Conservation (phyloP, 1,140 invertebrate species). For the Nebria ingens region DNA sequence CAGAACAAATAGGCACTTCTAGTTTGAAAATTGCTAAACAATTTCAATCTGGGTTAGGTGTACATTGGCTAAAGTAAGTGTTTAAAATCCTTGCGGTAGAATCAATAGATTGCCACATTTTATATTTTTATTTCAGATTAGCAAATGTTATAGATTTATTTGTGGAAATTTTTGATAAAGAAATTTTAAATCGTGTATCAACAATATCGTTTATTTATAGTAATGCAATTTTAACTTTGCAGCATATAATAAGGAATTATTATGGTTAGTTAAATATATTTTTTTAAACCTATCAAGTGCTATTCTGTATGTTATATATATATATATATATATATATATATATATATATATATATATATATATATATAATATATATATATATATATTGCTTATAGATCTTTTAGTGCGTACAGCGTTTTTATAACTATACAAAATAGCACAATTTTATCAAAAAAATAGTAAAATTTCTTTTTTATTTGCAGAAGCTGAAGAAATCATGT, state of each 20-base stretch:
- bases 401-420: too few relatives aligned
- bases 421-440: too few relatives aligned
- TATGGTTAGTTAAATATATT: not conserved
- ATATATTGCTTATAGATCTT: too few relatives aligned
- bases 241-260: not conserved
- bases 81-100: too few relatives aligned
- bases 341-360: too few relatives aligned
- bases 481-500: slow-evolving; percentile 3
- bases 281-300: not conserved
- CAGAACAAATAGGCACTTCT: not conserved
- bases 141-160: not conserved
- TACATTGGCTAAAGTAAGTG: not conserved
- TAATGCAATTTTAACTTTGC: not conserved
- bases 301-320: too few relatives aligned
- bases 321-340: too few relatives aligned
- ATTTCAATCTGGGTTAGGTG: not conserved
- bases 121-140: not conserved
- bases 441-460: not conserved
- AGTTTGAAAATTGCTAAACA: not conserved
- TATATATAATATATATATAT: too few relatives aligned
- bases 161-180: not conserved
- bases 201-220: not conserved
- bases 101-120: too few relatives aligned
- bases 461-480: not conserved
- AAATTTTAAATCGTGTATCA: not conserved